Evolutionary conservation across 2,888 invertebrate species (phyloP), one percentile per base, ranked within the genome.

Genomic region (Cyrtodaria siliqua): DNA sequence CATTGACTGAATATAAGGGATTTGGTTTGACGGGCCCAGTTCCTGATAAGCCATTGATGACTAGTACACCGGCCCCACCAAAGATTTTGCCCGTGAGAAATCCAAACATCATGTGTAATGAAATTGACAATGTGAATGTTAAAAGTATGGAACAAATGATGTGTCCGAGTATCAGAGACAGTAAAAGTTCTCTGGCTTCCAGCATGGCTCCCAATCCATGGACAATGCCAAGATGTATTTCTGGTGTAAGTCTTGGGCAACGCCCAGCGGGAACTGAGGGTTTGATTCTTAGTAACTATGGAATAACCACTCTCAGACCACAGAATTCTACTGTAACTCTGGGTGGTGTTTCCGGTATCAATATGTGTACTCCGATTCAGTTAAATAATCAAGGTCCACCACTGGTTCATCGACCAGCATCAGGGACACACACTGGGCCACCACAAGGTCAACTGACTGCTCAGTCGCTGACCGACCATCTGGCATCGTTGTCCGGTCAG

Each of bases 21-120:
- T 68, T 75, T 52, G 80, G 80, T 0, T 33, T 80, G 14, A 80
- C 80, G 23, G 79, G 79, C 2, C 79, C 79, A 20, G 40, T 79
- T 29, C 78, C 78, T 38, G 64, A 69, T 23, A 75, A 40, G 16
- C 69, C 70, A 1, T 8, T 70, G 20, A 50, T 59, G 24, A 33
- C 64, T 8, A 75, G 75, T 33, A 75, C 75, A 49, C 75, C 75
- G 24, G 47, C 62, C 23, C 71, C 69, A 23, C 38, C 62, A 16
- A 52, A 44, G 24, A 63, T 38, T n/a, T 57, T 67, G 26, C 56
- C 61, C n/a, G 62, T 61, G 16, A 64, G 64, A 27, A 66, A 66
- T 44, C 49, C 52, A 26, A 72, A 72, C 27, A 60, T 57, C 6
- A 38, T 64, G 26, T n/a, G 18, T 8, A 44, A 24, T 52, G 50